phyloP scores from a whole-genome alignment of 2,888 invertebrate genomes.

The Catocala fraxini region DNA sequence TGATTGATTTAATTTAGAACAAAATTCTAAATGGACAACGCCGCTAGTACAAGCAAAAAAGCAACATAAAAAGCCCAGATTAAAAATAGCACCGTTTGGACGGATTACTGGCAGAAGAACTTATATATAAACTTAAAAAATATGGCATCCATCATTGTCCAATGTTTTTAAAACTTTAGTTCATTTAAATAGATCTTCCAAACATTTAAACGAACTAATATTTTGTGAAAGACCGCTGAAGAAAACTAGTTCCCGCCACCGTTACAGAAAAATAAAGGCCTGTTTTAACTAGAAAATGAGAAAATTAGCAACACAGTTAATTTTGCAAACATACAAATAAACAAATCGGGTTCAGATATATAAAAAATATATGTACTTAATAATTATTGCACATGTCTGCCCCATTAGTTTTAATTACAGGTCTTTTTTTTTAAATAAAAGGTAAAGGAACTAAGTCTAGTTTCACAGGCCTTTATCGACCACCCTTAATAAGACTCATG shows the following conservation, averaged over 20 bases:
- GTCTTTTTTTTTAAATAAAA: background rate
- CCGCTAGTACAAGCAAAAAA: slow-evolving; percentile 44
- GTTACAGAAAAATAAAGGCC: slow-evolving; percentile 51
- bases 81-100: slow-evolving; percentile 80
- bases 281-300: slow-evolving; percentile 41
- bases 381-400: slow-evolving; percentile 3
- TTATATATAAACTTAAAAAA: slow-evolving; percentile 68
- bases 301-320: slow-evolving; percentile 10
- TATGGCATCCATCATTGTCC: slow-evolving; percentile 77
- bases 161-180: slow-evolving; percentile 38
- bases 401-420: background rate
- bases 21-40: slow-evolving; percentile 35
- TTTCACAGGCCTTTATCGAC: slow-evolving; percentile 51
- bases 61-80: slow-evolving; percentile 56
- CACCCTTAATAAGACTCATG: slow-evolving; percentile 43
- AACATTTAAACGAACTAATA: slow-evolving; percentile 27
- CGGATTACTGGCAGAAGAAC: slow-evolving; percentile 69
- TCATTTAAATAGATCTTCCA: slow-evolving; percentile 15
- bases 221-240: slow-evolving; percentile 35
- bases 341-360: background rate
- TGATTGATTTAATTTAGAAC: background rate
- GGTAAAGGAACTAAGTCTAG: slow-evolving; percentile 26
- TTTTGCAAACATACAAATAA: background rate
- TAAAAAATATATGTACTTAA: background rate
- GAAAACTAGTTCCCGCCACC: slow-evolving; percentile 72